phyloP scores from a whole-genome alignment of 1,140 invertebrate species.

The Copidosoma floridanum region DNA sequence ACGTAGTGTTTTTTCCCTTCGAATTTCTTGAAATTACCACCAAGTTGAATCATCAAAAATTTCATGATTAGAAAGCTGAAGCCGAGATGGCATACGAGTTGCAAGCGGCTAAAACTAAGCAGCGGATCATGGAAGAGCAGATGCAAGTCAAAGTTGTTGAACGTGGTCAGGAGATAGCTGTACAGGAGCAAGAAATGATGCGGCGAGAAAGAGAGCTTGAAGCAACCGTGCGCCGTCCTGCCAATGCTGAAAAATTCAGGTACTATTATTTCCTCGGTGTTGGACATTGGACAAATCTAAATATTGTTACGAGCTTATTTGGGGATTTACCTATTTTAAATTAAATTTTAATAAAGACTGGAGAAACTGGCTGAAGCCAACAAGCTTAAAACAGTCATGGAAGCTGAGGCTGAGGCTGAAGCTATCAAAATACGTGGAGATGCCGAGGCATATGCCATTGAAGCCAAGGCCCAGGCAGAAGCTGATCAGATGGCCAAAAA shows the following conservation, averaged over 20 bases:
- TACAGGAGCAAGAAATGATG: conserved; percentile 87
- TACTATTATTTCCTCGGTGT: no score
- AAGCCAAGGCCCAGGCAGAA: conserved; percentile 91
- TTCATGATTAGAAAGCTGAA: conserved; percentile 72
- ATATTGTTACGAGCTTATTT: no score
- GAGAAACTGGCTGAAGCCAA: conserved; percentile 94
- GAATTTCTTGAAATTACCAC: no score
- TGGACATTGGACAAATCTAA: no score
- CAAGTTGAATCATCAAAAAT: no score
- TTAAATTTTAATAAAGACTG: conserved; percentile 61
- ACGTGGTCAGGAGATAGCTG: conserved; percentile 86
- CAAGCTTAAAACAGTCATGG: conserved; percentile 77
- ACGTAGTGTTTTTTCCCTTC: no score
- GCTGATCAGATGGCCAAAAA: conserved; percentile 96
- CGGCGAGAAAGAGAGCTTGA: conserved; percentile 85
- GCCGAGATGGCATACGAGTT: conserved; percentile 93
- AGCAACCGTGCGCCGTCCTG: conserved; percentile 84
- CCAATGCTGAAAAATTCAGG: conserved; percentile 90
- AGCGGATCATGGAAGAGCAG: conserved; percentile 93
- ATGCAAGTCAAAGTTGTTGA: conserved; percentile 96
- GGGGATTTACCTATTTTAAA: no score
- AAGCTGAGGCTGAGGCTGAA: conserved; percentile 94
- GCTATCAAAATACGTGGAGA: conserved; percentile 76
- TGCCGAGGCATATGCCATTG: conserved; percentile 91
- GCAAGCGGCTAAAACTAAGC: conserved; percentile 94